Conservation (phyloP, 2,888 invertebrate species). For the Leptinotarsa peninsularis region DNA sequence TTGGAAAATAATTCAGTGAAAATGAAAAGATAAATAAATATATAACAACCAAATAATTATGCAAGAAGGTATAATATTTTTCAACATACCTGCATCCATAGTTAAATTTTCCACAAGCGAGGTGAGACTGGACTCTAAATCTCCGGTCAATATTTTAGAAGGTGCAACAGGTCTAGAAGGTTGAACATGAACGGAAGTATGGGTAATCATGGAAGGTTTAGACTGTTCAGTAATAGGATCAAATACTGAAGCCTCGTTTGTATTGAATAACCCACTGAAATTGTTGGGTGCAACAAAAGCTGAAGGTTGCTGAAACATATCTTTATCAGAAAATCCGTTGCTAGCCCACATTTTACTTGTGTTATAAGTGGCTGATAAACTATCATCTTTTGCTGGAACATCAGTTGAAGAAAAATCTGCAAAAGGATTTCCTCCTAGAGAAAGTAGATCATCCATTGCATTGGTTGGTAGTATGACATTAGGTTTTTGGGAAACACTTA, state of each 20-base stretch:
- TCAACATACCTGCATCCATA: conserved; percentile 74
- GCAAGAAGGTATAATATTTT: no score
- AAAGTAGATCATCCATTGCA: conserved; percentile 88
- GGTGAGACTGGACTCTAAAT: conserved; percentile 93
- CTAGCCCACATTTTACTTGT: conserved; percentile 59
- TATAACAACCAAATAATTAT: no score
- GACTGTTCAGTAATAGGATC: conserved; percentile 67
- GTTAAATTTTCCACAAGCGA: conserved; percentile 93
- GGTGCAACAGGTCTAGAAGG: conserved; percentile 60
- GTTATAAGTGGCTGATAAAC: conserved; percentile 56
- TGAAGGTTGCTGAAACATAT: conserved; percentile 41
- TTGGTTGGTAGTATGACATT: conserved; percentile 51
- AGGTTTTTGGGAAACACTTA: conserved; percentile 54
- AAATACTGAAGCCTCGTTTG: conserved; percentile 68
- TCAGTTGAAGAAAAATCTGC: conserved; percentile 74
- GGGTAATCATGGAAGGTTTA: conserved; percentile 51
- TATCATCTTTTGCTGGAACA: conserved; percentile 50
- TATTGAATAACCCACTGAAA: conserved; percentile 68
- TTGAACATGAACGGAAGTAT: conserved; percentile 55
- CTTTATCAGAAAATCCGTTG: conserved; percentile 56
- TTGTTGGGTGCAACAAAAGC: conserved; percentile 60
- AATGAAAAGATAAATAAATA: no score
- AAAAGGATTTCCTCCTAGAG: conserved; percentile 83
- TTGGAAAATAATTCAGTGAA: no score
- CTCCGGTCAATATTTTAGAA: conserved; percentile 83